Base-by-base conservation (phyloP, 2,888 invertebrate genomes). In the Allophyes oxyacanthae region DNA sequence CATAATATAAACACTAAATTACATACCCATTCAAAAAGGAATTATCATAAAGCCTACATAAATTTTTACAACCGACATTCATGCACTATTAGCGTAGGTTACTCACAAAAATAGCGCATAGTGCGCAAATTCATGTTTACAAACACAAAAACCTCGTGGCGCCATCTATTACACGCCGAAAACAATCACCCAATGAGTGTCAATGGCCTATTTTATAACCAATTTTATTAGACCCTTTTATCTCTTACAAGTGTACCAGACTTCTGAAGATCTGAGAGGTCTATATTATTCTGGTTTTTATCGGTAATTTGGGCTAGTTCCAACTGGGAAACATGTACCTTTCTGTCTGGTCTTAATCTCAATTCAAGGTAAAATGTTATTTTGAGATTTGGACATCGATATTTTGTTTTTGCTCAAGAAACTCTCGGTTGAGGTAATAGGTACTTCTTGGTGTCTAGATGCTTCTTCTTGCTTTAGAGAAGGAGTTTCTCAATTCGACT, bases 71-170 rank as follows among this genome's bases (percentile, higher is more conserved):
- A 14, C 8, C 32, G 7, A 6, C n/a, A 6, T 45, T 46, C 6
- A 30, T 55, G 37, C 15, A 56, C 9, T 28, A 37, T 37, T n/a
- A 10, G 11, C 20, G 48, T 53, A 33, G 44, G 61, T 20, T 40
- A 20, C 38, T 28, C 0, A 3, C 42, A 1, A 60, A 65, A 68
- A 65, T 73, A 75, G 34, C 33, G 0, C 10, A 0, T 9, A 33
- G 5, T 45, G 62, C 73, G 68, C 73, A 75, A 48, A 64, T 44
- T 33, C 33, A 0, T 76, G 69, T 78, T 72, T 55, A 72, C 75
- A 79, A 79, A 78, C 75, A 77, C 9, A 68, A 62, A 63, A 25
- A 0, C 5, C 63, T 49, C 55, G 72, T 75, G 75, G 78, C 72
- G 70, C 70, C 77, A 74, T 74, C 79, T 79, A 14, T 72, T 61